Evolutionary conservation across 2,888 invertebrate species (phyloP).

Genomic region (Ectemnius lituratus): DNA sequence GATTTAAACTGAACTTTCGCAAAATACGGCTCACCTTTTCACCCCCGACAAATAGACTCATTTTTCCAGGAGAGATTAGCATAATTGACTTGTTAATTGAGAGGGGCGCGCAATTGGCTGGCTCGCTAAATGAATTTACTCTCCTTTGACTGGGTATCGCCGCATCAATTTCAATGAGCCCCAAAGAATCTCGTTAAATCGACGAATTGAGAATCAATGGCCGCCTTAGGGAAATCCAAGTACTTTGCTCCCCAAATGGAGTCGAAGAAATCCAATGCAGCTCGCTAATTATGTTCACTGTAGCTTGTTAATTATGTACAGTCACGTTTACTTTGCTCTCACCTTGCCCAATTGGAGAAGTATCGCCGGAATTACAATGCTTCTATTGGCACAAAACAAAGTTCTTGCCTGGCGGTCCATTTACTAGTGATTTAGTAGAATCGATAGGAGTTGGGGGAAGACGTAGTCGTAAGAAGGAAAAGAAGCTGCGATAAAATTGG

Average conservation of each 20-base stretch:
- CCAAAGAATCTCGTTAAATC: constrained; percentile 1
- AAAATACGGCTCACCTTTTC: neutral
- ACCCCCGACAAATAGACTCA: neutral
- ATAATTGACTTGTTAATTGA: constrained; percentile 28
- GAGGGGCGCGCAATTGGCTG: neutral
- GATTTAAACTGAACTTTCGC: neutral
- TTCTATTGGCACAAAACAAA: constrained; percentile 22
- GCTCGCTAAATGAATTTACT: constrained; percentile 10
- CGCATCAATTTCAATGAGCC: neutral
- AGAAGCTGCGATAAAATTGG: constrained; percentile 32
- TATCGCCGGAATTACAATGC: neutral
- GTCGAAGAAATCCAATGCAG: neutral
- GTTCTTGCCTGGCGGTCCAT: constrained; percentile 21
- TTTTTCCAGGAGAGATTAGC: constrained; percentile 17
- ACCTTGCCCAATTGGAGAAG: neutral
- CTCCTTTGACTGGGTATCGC: constrained; percentile 14
- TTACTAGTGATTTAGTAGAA: constrained; percentile 22
- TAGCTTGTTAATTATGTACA: too few relatives aligned
- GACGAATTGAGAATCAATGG: neutral
- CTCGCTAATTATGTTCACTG: too few relatives aligned
- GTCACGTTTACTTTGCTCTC: neutral
- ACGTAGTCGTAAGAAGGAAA: neutral
- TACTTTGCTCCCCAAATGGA: neutral
- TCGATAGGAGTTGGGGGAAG: constrained; percentile 24
- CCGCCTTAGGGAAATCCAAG: neutral